phyloP scores from a whole-genome alignment of 2,797 vertebrate species.

The Gymnoscopelus braueri region DNA sequence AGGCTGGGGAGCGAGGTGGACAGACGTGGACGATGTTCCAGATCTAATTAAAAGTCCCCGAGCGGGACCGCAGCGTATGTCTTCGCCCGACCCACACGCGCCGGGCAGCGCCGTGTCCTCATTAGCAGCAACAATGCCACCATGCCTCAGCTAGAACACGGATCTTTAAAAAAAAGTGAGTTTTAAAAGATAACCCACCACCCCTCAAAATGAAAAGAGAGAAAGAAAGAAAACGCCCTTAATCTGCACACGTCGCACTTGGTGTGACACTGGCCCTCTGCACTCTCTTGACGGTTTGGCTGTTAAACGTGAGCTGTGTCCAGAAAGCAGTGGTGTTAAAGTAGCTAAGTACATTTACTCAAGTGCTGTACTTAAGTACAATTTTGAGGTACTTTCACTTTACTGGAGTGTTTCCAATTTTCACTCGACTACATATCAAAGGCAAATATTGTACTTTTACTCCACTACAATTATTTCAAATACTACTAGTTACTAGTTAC shows the following conservation, averaged over 20 bases:
- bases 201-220: slow-evolving; percentile 29
- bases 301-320: slow-evolving; percentile 43
- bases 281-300: slow-evolving; percentile 26
- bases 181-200: no score
- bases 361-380: no score
- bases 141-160: slow-evolving; percentile 33
- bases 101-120: slow-evolving; percentile 60
- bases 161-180: no score
- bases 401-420: no score
- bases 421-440: no score
- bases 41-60: slow-evolving; percentile 78
- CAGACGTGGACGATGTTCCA: slow-evolving; percentile 67
- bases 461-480: no score
- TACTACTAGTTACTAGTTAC: no score
- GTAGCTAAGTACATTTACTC: no score
- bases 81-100: slow-evolving; percentile 62
- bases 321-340: background rate
- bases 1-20: slow-evolving; percentile 55
- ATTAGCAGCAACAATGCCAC: slow-evolving; percentile 72
- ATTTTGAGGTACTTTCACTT: no score
- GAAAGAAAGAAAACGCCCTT: slow-evolving; percentile 23
- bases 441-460: no score
- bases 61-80: slow-evolving; percentile 65
- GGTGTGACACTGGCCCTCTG: slow-evolving; percentile 29
- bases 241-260: slow-evolving; percentile 31